Conservation (phyloP, 2,888 invertebrate species). For the Clitarchus hookeri region DNA sequence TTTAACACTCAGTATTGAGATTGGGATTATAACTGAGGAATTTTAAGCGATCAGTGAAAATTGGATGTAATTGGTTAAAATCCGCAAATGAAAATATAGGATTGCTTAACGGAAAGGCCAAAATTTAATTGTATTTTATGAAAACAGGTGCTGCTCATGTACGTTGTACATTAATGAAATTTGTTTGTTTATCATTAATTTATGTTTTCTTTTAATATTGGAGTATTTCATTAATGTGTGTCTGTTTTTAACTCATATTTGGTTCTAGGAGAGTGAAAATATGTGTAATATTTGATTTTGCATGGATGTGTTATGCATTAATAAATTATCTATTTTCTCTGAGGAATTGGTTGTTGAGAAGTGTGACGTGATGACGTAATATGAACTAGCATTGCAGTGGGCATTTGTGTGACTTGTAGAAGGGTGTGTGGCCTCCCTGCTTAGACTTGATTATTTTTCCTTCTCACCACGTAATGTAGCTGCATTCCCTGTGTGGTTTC, state of each 20-base stretch:
- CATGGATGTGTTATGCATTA: not conserved
- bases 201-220: not conserved
- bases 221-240: not conserved
- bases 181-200: no score
- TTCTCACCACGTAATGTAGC: conserved; percentile 19
- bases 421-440: not conserved
- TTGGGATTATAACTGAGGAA: no score
- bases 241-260: not conserved
- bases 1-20: no score
- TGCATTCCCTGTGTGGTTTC: not conserved
- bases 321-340: not conserved
- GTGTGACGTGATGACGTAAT: not conserved
- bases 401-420: not conserved
- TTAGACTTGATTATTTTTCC: conserved; percentile 18
- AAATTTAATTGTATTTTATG: no score
- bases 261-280: not conserved
- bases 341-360: not conserved
- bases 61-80: no score
- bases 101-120: no score
- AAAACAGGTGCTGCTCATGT: no score
- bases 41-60: no score
- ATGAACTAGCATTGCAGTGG: not conserved
- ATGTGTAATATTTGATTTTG: not conserved
- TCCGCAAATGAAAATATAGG: no score
- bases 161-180: no score